phyloP scores from a whole-genome alignment of 2,113 vertebrate genomes.

The Mirounga angustirostris region DNA sequence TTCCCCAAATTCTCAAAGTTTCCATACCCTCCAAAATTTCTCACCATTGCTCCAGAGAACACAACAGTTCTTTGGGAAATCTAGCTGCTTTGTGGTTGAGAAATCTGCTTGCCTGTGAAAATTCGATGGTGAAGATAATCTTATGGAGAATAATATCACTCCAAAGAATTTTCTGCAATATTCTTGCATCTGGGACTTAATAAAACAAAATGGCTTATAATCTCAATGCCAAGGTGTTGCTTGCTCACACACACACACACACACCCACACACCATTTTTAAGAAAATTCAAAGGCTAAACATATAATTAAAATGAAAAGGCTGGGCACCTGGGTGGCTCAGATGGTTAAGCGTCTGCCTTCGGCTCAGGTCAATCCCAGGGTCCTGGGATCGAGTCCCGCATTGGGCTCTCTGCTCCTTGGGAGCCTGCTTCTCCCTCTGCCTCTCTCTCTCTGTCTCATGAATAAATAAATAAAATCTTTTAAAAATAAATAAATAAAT shows the following conservation, averaged over 20 bases:
- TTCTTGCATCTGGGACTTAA: neutral
- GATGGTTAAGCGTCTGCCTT: too few relatives aligned
- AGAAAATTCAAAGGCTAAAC: neutral
- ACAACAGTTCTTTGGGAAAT: neutral
- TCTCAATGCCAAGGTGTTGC: neutral
- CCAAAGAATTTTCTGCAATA: neutral
- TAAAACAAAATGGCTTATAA: neutral
- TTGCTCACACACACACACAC: too few relatives aligned
- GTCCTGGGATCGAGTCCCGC: too few relatives aligned
- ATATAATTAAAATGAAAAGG: neutral
- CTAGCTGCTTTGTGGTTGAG: neutral
- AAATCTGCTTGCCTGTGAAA: neutral
- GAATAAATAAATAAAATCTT: too few relatives aligned
- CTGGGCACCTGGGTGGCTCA: too few relatives aligned
- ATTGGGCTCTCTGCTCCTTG: too few relatives aligned
- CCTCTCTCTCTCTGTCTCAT: too few relatives aligned
- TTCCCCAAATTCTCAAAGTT: neutral
- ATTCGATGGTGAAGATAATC: neutral
- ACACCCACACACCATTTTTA: neutral
- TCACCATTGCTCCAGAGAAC: neutral
- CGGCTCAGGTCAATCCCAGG: too few relatives aligned
- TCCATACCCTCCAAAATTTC: neutral
- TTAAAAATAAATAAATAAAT: too few relatives aligned
- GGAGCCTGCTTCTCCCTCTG: too few relatives aligned
- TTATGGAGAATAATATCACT: neutral